phyloP scores from a whole-genome alignment of 1,140 invertebrate species.

The Drosophila pseudoobscura region DNA sequence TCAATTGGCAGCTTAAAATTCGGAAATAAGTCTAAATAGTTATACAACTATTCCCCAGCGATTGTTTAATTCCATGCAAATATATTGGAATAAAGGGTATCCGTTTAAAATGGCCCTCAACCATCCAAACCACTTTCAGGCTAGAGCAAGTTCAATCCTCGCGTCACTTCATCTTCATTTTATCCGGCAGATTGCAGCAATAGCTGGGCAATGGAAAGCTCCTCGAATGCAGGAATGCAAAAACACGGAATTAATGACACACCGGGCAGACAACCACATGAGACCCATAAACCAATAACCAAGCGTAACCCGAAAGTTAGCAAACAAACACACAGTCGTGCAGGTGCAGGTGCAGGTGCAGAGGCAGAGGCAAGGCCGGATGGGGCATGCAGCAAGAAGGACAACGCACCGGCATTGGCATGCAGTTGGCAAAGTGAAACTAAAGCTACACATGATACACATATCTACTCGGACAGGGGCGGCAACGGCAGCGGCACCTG shows the following conservation, averaged over 20 bases:
- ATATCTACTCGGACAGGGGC: conserved; percentile 8
- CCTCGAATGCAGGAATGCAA: conserved; percentile 28
- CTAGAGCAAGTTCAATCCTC: conserved; percentile 6
- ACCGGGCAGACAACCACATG: conserved; percentile 46
- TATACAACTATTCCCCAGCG: too few species aligned
- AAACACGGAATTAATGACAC: conserved; percentile 66
- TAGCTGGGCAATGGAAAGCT: not conserved
- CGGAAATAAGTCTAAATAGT: too few species aligned
- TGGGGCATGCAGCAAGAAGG: not conserved
- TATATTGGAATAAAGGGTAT: too few species aligned
- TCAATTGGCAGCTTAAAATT: too few species aligned
- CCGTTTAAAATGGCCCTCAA: too few species aligned
- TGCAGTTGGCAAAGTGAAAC: conserved; percentile 76
- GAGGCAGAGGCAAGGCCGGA: not conserved
- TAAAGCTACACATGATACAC: conserved; percentile 54
- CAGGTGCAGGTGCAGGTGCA: conserved; percentile 1
- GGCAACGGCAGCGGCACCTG: conserved; percentile 47
- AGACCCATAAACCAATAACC: conserved; percentile 71
- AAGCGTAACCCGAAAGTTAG: conserved; percentile 68
- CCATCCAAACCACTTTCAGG: too few species aligned
- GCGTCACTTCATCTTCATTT: too few species aligned
- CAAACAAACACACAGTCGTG: conserved; percentile 37
- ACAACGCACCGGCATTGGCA: conserved; percentile 24
- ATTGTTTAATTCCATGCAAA: too few species aligned
- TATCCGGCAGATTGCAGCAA: not conserved